Evolutionary conservation across 2,797 vertebrate species (phyloP).

Genomic region (Thamnophis elegans): DNA sequence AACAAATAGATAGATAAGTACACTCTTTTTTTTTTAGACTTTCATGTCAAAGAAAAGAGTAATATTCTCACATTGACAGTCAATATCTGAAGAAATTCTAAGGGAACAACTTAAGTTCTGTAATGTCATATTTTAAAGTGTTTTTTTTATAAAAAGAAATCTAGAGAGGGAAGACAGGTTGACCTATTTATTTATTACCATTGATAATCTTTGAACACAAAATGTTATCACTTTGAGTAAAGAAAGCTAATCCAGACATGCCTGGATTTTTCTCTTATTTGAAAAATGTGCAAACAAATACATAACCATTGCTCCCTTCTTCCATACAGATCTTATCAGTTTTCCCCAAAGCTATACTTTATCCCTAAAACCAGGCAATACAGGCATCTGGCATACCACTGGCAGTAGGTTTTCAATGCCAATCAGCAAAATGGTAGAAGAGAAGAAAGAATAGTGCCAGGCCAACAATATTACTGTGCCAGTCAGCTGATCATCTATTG

Average conservation of each 20-base stretch:
- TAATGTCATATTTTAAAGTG: not conserved
- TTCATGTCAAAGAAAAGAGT: not conserved
- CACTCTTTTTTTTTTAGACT: not conserved
- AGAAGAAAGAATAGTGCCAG: not conserved
- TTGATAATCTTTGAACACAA: not conserved
- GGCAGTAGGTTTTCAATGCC: not conserved
- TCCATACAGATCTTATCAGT: not conserved
- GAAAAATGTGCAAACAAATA: not conserved
- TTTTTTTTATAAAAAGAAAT: not conserved
- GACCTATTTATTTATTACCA: not conserved
- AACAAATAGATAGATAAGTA: not conserved
- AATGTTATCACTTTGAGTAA: not conserved
- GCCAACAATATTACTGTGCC: too few species aligned
- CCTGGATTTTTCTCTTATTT: not conserved
- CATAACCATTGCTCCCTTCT: not conserved
- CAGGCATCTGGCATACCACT: not conserved
- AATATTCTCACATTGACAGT: not conserved
- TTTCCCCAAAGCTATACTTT: not conserved
- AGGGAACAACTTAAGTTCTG: not conserved
- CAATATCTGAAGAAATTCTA: not conserved
- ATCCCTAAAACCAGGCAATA: not conserved
- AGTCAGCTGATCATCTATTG: not conserved
- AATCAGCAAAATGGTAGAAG: not conserved
- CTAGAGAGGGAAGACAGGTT: not conserved
- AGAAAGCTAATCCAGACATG: not conserved